Base-by-base conservation (phyloP, 2,797 vertebrate genomes). In the Tiaroga cobitis region DNA sequence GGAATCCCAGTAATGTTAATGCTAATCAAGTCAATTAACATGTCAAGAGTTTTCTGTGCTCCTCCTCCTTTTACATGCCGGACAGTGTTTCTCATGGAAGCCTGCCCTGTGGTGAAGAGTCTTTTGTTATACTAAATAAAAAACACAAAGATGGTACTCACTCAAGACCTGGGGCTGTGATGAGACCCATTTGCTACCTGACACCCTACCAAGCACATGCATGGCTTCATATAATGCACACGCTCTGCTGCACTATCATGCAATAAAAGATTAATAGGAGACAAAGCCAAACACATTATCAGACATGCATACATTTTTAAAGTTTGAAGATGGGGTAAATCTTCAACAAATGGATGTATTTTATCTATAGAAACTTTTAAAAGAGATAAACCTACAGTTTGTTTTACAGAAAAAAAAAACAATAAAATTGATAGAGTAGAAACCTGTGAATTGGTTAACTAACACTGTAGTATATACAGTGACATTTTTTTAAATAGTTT, bases 121-220 rank as follows among this genome's bases (percentile, higher is more conserved):
- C 85, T 69, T 59, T 81, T 76, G 79, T 82, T 82, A 81, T 76
- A 21, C 59, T 81, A 49, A 86, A 86, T 86, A 76, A 41, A 76
- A 76, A 81, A 76, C 32, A 59, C 63, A 56, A 75, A 51, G 63
- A 75, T 34, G 49, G 21, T 15, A n/a, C n/a, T n/a, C 2, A 56
- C 59, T 75, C 46, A 76, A 26, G 34, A 61, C 37, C 21, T 82
- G 37, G 88, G 89, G 34, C 89, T 72, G 18, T 29, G 34, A 0
- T 82, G 16, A 88, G 87, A 91, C 88, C 89, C 90, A 88, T 85
- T 77, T 87, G 91, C 87, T 88, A 88, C 82, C 78, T 72, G 79
- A 89, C 86, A 87, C 87, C 70, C 69, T 75, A 46, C 69, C 78
- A 13, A 70, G 56, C 39, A 67, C 70, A 37, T 54, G 46, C 65